These are phyloP conservation scores for Crossocerus cetratus DNA, from an alignment of 2,888 invertebrate genomes.

Conservation along the genomic window DNA sequence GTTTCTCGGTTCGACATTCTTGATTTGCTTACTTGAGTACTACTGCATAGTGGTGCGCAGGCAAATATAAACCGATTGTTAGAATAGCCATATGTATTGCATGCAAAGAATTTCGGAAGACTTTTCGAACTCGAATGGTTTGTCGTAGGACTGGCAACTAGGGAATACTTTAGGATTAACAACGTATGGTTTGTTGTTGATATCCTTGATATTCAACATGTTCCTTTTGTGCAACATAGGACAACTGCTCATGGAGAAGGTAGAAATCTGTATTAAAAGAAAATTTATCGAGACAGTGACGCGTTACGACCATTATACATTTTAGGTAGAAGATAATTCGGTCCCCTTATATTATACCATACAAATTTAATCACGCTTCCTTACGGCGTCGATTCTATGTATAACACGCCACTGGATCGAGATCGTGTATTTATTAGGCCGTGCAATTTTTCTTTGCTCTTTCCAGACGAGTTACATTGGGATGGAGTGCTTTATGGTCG, in stretches of 20 bases:
- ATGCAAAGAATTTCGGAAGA: too few relatives aligned
- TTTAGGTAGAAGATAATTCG: too few relatives aligned
- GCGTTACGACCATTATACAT: too few relatives aligned
- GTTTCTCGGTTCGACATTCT: too few relatives aligned
- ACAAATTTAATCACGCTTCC: background rate
- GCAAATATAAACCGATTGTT: too few relatives aligned
- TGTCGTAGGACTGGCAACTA: constrained; percentile 36
- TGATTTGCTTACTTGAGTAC: constrained; percentile 52
- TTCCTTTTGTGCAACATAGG: constrained; percentile 49
- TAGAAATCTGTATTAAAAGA: background rate
- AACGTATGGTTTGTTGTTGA: constrained; percentile 26
- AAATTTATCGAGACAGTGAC: too few relatives aligned
- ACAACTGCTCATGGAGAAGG: constrained; percentile 28
- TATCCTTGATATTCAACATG: constrained; percentile 40
- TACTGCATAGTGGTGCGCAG: too few relatives aligned
- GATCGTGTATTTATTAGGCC: background rate
- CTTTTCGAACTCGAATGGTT: background rate
- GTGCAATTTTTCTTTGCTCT: background rate
- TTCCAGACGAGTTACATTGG: constrained; percentile 48
- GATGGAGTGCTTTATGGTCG: constrained; percentile 49
- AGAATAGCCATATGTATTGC: too few relatives aligned
- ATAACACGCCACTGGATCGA: background rate
- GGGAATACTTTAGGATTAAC: constrained; percentile 22
- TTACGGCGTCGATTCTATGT: too few relatives aligned
- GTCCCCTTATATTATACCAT: background rate